Evolutionary conservation across 2,113 vertebrate genomes (phyloP), one percentile per base, ranked within the genome.

Genomic region (Oreochromis spilurus): DNA sequence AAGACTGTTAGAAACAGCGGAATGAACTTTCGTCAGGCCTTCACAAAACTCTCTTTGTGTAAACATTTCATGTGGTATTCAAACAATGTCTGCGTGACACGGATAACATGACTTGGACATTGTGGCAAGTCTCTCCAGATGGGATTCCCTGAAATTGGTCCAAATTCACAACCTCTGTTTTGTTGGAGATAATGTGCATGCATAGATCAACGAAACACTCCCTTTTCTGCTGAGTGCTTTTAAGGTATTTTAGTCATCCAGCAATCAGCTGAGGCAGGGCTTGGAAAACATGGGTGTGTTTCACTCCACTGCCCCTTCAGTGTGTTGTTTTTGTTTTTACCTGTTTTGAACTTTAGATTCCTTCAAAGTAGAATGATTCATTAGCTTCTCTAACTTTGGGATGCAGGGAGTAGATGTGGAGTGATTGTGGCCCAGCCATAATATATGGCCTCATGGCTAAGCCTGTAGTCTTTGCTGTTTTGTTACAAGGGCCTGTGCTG

Each of bases 41-140:
- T 3, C 55, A 92, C 89, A 94, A 88, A 79, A 17, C 79, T 45
- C 21, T 88, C 88, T 84, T 88, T 95, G 90, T 91, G 45, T 34
- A 19, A 83, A 77, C 34, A 81, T 83, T 83, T 82, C 2, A 65
- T 87, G 60, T 82, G 92, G 89, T 89, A 94, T 94, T 85, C 26
- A 31, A 94, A 82, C 79, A 88, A 93, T 93, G 91, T 60, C 31
- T 84, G 67, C 21, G 21, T 57, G 88, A 83, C 84, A 83, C 13
- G 67, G 85, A 83, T 81, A 81, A 86, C 70, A 79, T 84, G 86
- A 87, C 85, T 88, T 82, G 79, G 81, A 85, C 80, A 65, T 26
- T 90, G 89, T 89, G 83, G 80, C 53, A 58, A 26, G 34, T 50
- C 84, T 80, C 52, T 77, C 43, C 83, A 70, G 81, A 72, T 67